These are phyloP conservation scores for Circaetus cinerascens DNA, from an alignment of 2,113 vertebrate species.

Conservation along the genomic window DNA sequence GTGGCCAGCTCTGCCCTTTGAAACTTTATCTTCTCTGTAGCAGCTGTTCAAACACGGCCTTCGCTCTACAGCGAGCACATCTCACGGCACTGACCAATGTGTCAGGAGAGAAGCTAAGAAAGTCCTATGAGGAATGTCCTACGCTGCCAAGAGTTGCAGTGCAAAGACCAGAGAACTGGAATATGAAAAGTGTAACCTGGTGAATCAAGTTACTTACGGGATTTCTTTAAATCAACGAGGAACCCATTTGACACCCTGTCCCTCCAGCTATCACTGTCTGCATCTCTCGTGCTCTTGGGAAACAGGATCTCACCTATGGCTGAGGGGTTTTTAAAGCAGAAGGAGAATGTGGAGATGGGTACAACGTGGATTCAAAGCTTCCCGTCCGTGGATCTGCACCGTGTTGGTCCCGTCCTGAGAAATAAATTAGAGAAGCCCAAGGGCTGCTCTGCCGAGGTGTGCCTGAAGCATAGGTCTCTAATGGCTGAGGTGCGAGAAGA, in stretches of 20 bases:
- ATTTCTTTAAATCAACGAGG: not conserved
- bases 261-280: not conserved
- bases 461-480: not conserved
- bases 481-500: not conserved
- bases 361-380: not conserved
- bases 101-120: not conserved
- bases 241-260: not conserved
- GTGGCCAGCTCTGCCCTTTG: not conserved
- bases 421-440: not conserved
- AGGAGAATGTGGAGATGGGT: not conserved
- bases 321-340: not conserved
- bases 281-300: not conserved
- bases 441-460: not conserved
- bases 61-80: rapidly evolving
- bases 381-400: not conserved
- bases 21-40: not conserved
- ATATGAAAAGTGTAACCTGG: not conserved
- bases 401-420: not conserved
- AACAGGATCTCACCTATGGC: not conserved
- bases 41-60: rapidly evolving
- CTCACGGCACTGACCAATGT: rapidly evolving
- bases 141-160: not conserved
- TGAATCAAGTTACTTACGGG: not conserved
- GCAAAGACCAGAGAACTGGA: not conserved
- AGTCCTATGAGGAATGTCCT: not conserved